Conservation (phyloP, 2,113 vertebrate species). For the Rousettus leschenaultii region DNA sequence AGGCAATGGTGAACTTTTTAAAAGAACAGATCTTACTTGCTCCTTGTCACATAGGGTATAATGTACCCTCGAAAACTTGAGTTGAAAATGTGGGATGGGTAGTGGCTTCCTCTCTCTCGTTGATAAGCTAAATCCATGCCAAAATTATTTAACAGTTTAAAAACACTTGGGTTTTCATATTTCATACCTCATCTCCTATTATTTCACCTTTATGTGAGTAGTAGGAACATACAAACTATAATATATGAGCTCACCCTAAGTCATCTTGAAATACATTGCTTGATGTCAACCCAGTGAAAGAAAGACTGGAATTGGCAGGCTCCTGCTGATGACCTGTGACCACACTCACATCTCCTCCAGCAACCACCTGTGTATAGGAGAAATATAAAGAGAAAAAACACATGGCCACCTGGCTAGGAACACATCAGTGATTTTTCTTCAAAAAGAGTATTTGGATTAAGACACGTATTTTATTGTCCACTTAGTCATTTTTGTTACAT, state of each 20-base stretch:
- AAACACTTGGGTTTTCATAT: neutral
- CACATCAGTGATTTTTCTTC: neutral
- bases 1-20: neutral
- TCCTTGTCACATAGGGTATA: neutral
- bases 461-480: neutral
- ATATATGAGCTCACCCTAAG: conserved; percentile 85
- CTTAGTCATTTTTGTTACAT: conserved; percentile 10
- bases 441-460: neutral
- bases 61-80: neutral
- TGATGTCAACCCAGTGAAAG: conserved; percentile 83
- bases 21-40: neutral
- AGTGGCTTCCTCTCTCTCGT: neutral
- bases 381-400: neutral
- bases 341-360: conserved; percentile 93
- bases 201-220: neutral
- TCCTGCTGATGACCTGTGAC: conserved; percentile 89
- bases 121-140: neutral
- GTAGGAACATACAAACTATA: neutral
- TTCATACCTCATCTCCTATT: neutral
- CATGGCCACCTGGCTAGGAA: neutral
- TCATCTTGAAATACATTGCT: conserved; percentile 96
- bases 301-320: conserved; percentile 74
- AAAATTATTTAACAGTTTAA: neutral
- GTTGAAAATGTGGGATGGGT: neutral
- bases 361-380: conserved; percentile 85